Evolutionary conservation across 2,113 vertebrate species (phyloP).

Genomic region (Tretioscincus oriximinensis): DNA sequence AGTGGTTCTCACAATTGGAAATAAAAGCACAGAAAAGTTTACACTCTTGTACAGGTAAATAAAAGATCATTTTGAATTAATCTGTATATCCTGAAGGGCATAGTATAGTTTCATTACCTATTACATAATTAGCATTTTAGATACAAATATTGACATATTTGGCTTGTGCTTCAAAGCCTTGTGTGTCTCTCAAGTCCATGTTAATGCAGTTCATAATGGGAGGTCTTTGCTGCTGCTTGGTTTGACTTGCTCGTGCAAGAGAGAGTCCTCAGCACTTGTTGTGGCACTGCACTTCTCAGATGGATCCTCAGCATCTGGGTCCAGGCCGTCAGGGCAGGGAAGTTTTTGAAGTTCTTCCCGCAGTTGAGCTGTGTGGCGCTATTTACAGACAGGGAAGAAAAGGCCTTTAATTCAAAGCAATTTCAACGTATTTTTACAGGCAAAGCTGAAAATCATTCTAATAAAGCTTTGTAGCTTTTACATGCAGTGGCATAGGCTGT

Average conservation of each 20-base stretch:
- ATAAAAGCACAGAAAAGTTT: conserved; percentile 98
- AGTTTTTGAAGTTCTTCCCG: conserved; percentile 95
- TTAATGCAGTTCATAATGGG: conserved; percentile 83
- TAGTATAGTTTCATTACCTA: conserved; percentile 88
- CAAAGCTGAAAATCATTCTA: background rate
- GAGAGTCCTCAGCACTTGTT: conserved; percentile 77
- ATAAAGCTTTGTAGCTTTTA: background rate
- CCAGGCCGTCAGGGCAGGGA: conserved; percentile 91
- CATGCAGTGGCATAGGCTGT: background rate
- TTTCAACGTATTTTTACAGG: background rate
- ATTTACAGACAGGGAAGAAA: background rate
- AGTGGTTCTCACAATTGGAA: conserved; percentile 99
- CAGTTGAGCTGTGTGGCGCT: conserved; percentile 96
- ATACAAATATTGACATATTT: conserved; percentile 99
- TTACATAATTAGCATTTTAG: conserved; percentile 98
- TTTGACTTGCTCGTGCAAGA: conserved; percentile 83
- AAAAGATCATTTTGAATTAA: conserved; percentile 90
- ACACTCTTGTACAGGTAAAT: conserved; percentile 99
- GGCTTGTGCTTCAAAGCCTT: conserved; percentile 91
- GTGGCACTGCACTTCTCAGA: conserved; percentile 80
- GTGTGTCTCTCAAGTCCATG: conserved; percentile 78
- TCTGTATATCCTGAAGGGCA: conserved; percentile 88
- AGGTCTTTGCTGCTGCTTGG: conserved; percentile 88
- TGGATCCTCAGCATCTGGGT: conserved; percentile 85
- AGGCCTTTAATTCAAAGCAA: background rate